Percentiles rank a stretch among this genome's conserved stretches.
Evolutionary conservation across 2,797 vertebrate genomes (phyloP).

Genomic region (Pelodytes ibericus): DNA sequence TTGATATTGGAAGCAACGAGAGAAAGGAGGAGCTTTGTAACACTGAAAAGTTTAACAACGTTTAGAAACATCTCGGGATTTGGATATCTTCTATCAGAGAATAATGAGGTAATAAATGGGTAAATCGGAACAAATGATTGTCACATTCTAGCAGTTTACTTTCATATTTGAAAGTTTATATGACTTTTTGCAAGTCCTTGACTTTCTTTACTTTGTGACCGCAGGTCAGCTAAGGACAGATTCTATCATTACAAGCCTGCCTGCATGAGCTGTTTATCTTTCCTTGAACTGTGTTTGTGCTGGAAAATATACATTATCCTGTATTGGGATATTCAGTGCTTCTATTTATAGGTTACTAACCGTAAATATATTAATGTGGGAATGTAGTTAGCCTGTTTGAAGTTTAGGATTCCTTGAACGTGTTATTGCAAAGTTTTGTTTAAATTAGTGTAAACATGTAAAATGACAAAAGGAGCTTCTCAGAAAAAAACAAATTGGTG

Average conservation of each 20-base stretch:
- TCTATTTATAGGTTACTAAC: too few species aligned
- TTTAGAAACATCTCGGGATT: not conserved
- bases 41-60: not conserved
- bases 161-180: not conserved
- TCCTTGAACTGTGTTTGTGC: not conserved
- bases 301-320: not conserved
- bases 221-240: conserved; percentile 17
- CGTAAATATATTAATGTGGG: too few species aligned
- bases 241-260: not conserved
- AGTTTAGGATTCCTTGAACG: too few species aligned
- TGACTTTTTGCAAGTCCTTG: not conserved
- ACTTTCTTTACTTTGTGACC: not conserved
- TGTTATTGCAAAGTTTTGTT: too few species aligned
- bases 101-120: conserved; percentile 20
- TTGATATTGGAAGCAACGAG: not conserved
- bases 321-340: too few species aligned
- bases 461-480: too few species aligned
- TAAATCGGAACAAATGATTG: not conserved
- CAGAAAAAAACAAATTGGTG: too few species aligned
- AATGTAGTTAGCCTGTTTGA: too few species aligned
- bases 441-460: too few species aligned
- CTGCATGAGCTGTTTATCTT: conserved; percentile 12
- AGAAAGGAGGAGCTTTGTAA: conserved; percentile 5
- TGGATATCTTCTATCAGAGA: conserved; percentile 4
- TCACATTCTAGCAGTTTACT: not conserved